Base-by-base conservation (phyloP, 2,797 vertebrate species). In the Typhlichthys eigenmanni region DNA sequence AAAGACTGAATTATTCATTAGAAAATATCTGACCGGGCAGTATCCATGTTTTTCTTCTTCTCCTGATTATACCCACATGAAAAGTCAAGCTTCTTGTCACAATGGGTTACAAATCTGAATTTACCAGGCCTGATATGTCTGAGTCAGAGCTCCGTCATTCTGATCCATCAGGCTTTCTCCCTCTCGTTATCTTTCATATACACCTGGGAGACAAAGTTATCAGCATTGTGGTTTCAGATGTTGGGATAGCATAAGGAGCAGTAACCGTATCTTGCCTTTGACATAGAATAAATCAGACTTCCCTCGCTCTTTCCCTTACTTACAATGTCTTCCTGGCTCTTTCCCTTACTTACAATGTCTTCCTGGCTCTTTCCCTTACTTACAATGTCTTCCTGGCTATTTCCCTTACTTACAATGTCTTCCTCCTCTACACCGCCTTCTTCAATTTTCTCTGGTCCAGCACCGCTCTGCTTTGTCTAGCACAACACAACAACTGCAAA, bases 61-160 rank as follows among this genome's bases (percentile, higher is more conserved):
- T n/a, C 12, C 19, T 12, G 0, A 29, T 60, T 45, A 2, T 9
- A 48, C 11, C 24, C 11, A 2, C 11, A 57, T 57, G n/a, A n/a
- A 51, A 62, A 56, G 7, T 13, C 11, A 17, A 54, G 43, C 51
- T 11, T 47, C 52, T 19, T 7, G 9, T 59, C 17, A 65, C 29
- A 4, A n/a, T 29, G 13, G 6, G 55, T 52, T 16, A 19, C 29
- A 14, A 64, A 13, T 66, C 19, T 1, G 47, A 65, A 46, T 50
- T 13, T 75, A 10, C 68, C 29, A 17, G 29, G 50, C 49, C 17
- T 34, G 16, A 17, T 17, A 17, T 17, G 50, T 64, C 5, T 32
- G 13, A 65, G 58, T 70, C 68, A 51, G 68, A 64, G 55, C 56
- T 60, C 52, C 3, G 24, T 58, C 66, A 43, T 79, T 53, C 75